These are phyloP conservation scores for Ceyx margarethae DNA, from an alignment of 2,113 vertebrate genomes.

Conservation along the genomic window DNA sequence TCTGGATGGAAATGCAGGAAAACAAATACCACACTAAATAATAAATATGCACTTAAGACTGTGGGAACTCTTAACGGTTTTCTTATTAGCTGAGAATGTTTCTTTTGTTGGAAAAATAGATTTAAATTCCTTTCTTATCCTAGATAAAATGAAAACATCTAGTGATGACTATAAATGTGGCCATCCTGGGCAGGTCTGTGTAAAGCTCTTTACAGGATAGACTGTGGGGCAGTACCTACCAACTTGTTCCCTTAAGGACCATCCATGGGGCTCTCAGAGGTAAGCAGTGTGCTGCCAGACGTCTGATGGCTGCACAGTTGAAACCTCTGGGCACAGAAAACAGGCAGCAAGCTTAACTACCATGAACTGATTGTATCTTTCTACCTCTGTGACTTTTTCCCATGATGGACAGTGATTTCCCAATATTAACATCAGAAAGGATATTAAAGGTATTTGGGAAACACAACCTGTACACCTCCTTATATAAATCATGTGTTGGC, in stretches of 20 bases:
- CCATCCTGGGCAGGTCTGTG: background rate
- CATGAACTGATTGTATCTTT: background rate
- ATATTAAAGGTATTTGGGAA: background rate
- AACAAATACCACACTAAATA: background rate
- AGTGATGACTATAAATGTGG: background rate
- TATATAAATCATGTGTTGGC: background rate
- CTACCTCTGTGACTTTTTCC: background rate
- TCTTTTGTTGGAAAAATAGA: background rate
- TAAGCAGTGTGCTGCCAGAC: background rate
- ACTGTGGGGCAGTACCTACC: background rate
- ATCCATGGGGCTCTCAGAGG: accelerated
- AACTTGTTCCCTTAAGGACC: background rate
- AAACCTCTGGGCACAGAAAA: background rate
- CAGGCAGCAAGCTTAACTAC: background rate
- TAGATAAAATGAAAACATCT: background rate
- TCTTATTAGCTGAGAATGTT: background rate
- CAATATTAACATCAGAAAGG: background rate
- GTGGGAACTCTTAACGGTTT: background rate
- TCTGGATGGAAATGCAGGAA: background rate
- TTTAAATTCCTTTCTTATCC: background rate
- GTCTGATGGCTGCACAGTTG: accelerated
- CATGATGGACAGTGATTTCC: background rate
- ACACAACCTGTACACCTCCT: background rate
- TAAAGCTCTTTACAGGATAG: background rate
- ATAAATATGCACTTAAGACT: accelerated